Percentiles rank a stretch among this genome's conserved stretches.
Conservation (phyloP, 2,797 vertebrate genomes). For the Menidia menidia region DNA sequence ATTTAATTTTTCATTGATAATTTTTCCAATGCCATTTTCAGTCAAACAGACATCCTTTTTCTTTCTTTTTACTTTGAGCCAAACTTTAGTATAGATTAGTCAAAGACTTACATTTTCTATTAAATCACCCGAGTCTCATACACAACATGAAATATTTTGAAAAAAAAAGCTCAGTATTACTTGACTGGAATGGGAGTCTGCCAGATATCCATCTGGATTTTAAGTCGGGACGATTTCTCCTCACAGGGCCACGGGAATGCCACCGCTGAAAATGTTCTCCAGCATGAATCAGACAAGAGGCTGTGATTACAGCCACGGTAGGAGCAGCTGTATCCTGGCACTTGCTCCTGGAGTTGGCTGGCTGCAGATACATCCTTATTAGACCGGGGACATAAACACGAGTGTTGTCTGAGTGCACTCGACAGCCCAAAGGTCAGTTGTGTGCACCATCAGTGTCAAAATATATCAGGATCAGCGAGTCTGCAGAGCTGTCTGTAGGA, state of each 20-base stretch:
- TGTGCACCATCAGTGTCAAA: constrained; percentile 78
- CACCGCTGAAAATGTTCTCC: constrained; percentile 32
- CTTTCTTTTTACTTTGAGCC: too few relatives aligned
- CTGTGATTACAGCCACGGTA: constrained; percentile 85
- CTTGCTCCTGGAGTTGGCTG: constrained; percentile 77
- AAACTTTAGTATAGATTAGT: too few relatives aligned
- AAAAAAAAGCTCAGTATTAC: not conserved
- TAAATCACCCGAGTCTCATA: not conserved
- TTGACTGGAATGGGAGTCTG: constrained; percentile 1
- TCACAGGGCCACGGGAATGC: constrained; percentile 12
- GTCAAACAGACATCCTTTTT: too few relatives aligned
- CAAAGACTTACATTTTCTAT: not conserved
- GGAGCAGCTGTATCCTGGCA: constrained; percentile 83
- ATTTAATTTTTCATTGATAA: too few relatives aligned
- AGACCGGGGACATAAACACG: constrained; percentile 83
- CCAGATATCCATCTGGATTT: constrained; percentile 4
- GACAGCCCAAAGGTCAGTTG: constrained; percentile 73
- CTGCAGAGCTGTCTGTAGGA: constrained; percentile 51
- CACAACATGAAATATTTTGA: not conserved
- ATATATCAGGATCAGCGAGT: constrained; percentile 76
- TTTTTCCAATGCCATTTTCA: too few relatives aligned
- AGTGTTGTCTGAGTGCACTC: constrained; percentile 81
- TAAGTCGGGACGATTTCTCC: constrained; percentile 13
- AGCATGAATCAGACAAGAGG: constrained; percentile 67
- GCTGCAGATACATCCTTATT: constrained; percentile 83